Conservation (phyloP, 1,140 invertebrate species). For the Drosophila kurseongensis region DNA sequence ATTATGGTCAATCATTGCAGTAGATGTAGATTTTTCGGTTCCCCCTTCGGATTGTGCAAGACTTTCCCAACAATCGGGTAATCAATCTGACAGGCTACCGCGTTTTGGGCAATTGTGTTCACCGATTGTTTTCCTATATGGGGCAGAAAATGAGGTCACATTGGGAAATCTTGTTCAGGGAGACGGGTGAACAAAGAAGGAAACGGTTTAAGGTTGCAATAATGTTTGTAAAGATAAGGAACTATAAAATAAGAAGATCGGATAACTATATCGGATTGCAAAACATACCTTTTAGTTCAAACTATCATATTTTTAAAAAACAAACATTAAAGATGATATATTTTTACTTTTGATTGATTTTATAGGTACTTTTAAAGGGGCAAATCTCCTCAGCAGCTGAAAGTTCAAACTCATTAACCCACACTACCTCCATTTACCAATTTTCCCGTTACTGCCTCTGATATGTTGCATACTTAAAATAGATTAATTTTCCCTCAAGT, state of each 20-base stretch:
- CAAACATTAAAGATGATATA: not conserved
- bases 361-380: too few species aligned
- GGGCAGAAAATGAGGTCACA: conserved; percentile 48
- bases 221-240: conserved; percentile 25
- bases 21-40: conserved; percentile 30
- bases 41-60: conserved; percentile 20
- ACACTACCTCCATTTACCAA: conserved; percentile 6
- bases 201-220: conserved; percentile 31
- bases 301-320: too few species aligned
- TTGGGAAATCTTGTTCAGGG: conserved; percentile 22
- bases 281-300: not conserved
- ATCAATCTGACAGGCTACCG: conserved; percentile 64
- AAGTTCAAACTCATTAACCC: conserved; percentile 2
- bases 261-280: conserved; percentile 31
- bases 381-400: not conserved
- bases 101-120: conserved; percentile 55
- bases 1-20: conserved; percentile 61
- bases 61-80: conserved; percentile 57
- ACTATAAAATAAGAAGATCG: conserved; percentile 19
- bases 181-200: conserved; percentile 8
- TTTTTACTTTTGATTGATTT: too few species aligned
- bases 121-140: conserved; percentile 48
- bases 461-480: conserved; percentile 57
- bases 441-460: not conserved
- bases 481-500: conserved; percentile 63